A percentile compares a stretch with the other conserved stretches of the same genome.
Evolutionary conservation across 2,113 vertebrate genomes (phyloP).

Genomic region (Mustela lutreola): DNA sequence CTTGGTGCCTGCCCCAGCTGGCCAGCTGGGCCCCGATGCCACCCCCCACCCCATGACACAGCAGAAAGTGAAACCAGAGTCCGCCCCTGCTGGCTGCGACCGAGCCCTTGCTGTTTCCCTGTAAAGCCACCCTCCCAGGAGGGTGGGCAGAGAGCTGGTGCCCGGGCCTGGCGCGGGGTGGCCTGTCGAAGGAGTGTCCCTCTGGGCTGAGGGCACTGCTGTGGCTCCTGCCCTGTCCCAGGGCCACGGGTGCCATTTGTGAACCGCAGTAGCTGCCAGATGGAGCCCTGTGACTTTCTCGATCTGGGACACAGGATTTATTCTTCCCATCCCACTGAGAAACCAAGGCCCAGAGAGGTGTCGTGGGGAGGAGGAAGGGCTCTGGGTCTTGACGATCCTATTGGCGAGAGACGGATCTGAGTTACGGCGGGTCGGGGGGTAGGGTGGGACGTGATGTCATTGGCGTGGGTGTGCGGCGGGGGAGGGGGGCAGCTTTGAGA

Average conservation of each 20-base stretch:
- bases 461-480: too few relatives aligned
- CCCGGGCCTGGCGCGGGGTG: neutral
- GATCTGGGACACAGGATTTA: neutral
- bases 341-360: neutral
- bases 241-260: neutral
- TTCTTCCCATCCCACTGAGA: neutral
- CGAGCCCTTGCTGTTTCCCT: neutral
- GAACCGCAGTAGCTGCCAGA: neutral
- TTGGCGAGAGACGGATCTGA: neutral
- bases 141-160: neutral
- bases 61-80: constrained; percentile 71
- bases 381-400: neutral
- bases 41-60: constrained; percentile 73
- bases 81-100: neutral
- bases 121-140: neutral
- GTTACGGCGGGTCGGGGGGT: neutral
- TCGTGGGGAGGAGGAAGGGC: neutral
- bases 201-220: neutral
- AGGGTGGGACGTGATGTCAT: rapidly evolving
- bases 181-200: neutral
- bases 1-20: neutral
- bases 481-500: neutral
- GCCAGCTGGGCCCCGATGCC: constrained; percentile 49
- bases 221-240: neutral
- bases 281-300: neutral